phyloP scores from a whole-genome alignment of 2,888 invertebrate species.

The Lycophotia porphyrea region DNA sequence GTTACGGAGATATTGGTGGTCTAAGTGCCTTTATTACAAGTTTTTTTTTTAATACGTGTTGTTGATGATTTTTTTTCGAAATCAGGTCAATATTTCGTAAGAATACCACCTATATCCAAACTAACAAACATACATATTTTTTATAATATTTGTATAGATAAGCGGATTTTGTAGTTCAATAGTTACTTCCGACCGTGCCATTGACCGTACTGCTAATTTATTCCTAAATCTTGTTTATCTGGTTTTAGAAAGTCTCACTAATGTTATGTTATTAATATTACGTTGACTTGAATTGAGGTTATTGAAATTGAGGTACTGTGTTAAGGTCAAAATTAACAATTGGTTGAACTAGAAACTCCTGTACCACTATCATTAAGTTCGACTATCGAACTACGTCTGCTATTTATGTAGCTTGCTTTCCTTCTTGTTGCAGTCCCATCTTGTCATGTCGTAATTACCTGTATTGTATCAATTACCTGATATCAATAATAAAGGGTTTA shows the following conservation, averaged over 20 bases:
- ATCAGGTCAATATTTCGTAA: background rate
- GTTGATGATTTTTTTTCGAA: too few species aligned
- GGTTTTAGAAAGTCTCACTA: conserved; percentile 29
- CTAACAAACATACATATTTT: background rate
- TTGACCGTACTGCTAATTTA: conserved; percentile 14
- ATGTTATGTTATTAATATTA: conserved; percentile 31
- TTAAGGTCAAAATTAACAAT: conserved; percentile 17
- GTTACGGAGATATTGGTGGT: too few species aligned
- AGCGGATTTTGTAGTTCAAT: background rate
- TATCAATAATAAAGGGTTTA: too few species aligned
- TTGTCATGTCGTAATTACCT: background rate
- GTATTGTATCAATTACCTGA: background rate
- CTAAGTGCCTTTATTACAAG: too few species aligned
- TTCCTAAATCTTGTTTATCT: conserved; percentile 12
- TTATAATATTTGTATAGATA: background rate
- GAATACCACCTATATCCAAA: background rate
- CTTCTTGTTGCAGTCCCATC: background rate
- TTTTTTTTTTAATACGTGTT: too few species aligned
- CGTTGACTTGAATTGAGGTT: conserved; percentile 1
- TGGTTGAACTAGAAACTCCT: background rate
- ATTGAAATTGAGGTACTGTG: conserved; percentile 19
- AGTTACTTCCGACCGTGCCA: background rate
- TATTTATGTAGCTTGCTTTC: background rate
- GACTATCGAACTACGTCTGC: background rate
- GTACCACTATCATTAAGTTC: background rate